phyloP scores from a whole-genome alignment of 2,888 invertebrate genomes.

The Xestia xanthographa region DNA sequence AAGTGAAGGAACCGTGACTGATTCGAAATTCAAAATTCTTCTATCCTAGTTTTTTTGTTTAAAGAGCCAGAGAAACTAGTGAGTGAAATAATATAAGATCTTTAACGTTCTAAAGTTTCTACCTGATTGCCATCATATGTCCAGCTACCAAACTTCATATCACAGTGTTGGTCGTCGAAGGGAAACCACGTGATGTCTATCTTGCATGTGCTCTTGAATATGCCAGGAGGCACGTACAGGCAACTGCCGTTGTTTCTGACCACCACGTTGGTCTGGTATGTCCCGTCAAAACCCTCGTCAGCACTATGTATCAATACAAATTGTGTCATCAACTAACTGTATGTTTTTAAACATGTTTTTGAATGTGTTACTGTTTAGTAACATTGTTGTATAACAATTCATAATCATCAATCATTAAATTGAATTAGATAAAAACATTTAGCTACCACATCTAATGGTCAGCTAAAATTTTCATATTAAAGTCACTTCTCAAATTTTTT shows the following conservation, averaged over 20 bases:
- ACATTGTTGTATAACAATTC: slow-evolving; percentile 2
- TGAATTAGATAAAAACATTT: background rate
- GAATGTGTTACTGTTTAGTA: background rate
- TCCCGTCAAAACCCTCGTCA: slow-evolving; percentile 99
- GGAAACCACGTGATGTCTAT: slow-evolving; percentile 99
- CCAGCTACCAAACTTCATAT: slow-evolving; percentile 99
- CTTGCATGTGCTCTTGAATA: slow-evolving; percentile 99
- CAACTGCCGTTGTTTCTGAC: slow-evolving; percentile 99
- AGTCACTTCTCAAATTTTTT: background rate
- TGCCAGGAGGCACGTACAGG: slow-evolving; percentile 99
- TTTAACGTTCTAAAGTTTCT: slow-evolving; percentile 73
- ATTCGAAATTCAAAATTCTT: slow-evolving; percentile 5
- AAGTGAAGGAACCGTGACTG: background rate
- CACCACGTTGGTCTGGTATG: slow-evolving; percentile 99
- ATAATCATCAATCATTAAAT: background rate
- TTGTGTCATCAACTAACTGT: slow-evolving; percentile 69
- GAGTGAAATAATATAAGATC: slow-evolving; percentile 32
- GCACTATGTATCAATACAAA: slow-evolving; percentile 93
- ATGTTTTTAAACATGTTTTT: slow-evolving; percentile 22
- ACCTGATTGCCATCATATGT: slow-evolving; percentile 99
- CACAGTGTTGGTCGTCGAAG: slow-evolving; percentile 99
- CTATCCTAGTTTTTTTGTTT: background rate
- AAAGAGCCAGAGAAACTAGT: slow-evolving; percentile 30
- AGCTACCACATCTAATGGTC: slow-evolving; percentile 16
- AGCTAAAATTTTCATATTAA: background rate